These are phyloP conservation scores for Mystacides longicornis DNA, from an alignment of 2,888 invertebrate genomes.

Conservation along the genomic window DNA sequence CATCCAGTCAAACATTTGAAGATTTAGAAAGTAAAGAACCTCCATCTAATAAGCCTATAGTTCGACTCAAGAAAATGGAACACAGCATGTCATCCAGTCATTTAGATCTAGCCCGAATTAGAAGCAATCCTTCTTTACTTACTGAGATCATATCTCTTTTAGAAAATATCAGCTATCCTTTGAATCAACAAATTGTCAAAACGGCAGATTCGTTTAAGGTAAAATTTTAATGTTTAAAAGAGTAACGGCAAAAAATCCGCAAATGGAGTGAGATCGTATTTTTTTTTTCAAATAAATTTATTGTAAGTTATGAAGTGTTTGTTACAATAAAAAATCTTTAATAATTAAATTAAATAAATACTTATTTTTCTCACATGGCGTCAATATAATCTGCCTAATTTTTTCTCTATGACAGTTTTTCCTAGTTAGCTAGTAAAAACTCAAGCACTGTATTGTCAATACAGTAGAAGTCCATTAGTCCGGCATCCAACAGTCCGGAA, in stretches of 20 bases:
- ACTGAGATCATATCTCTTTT: conserved; percentile 64
- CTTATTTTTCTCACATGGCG: too few species aligned
- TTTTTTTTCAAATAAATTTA: background rate
- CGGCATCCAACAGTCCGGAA: too few species aligned
- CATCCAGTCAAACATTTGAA: background rate
- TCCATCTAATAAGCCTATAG: conserved; percentile 10
- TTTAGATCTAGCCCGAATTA: conserved; percentile 43
- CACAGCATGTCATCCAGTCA: conserved; percentile 37
- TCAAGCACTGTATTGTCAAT: too few species aligned
- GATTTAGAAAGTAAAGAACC: conserved; percentile 12
- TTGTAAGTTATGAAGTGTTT: background rate
- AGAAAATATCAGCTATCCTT: conserved; percentile 52
- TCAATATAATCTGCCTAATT: too few species aligned
- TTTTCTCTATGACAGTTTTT: too few species aligned
- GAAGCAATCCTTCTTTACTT: conserved; percentile 59
- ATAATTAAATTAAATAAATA: conserved; percentile 1
- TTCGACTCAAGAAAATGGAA: conserved; percentile 32
- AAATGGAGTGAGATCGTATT: background rate
- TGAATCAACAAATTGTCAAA: conserved; percentile 44
- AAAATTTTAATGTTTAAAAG: too few species aligned
- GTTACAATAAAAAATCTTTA: background rate
- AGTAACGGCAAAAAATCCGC: too few species aligned
- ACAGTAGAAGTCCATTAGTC: too few species aligned
- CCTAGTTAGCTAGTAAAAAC: too few species aligned
- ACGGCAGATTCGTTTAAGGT: conserved; percentile 46